Percentiles rank a stretch among this genome's conserved stretches.
These are phyloP conservation scores for Monochamus alternatus DNA, from an alignment of 2,888 invertebrate genomes.

Conservation along the genomic window DNA sequence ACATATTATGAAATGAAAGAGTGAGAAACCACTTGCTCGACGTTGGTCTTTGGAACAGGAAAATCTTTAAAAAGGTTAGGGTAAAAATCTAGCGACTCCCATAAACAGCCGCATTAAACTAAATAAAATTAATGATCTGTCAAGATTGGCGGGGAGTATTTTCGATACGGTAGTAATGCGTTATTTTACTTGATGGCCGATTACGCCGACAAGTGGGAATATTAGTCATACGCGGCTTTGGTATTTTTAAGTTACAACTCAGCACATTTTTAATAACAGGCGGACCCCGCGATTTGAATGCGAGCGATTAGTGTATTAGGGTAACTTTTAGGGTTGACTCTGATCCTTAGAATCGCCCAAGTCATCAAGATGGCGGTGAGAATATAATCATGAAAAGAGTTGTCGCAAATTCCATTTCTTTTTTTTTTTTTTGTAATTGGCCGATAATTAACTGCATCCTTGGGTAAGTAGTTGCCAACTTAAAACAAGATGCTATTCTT, in stretches of 20 bases:
- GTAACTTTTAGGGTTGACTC: slow-evolving; percentile 5
- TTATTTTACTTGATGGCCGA: too few species aligned
- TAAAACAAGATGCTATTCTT: neutral
- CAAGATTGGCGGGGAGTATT: too few species aligned
- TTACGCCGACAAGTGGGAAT: neutral
- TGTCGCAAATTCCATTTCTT: neutral
- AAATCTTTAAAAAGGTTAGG: too few species aligned
- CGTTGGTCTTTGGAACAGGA: too few species aligned
- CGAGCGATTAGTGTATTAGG: slow-evolving; percentile 1
- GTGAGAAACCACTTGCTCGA: too few species aligned
- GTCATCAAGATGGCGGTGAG: neutral
- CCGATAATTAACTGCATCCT: too few species aligned
- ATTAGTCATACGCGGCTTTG: neutral
- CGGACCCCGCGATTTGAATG: neutral
- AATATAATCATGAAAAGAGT: neutral
- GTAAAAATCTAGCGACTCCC: too few species aligned
- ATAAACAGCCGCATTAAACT: too few species aligned
- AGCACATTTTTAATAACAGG: slow-evolving; percentile 6
- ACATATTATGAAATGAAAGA: too few species aligned
- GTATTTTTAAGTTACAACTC: slow-evolving; percentile 7
- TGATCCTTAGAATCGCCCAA: neutral
- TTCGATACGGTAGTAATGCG: too few species aligned
- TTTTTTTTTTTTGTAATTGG: too few species aligned
- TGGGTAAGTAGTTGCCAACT: neutral
- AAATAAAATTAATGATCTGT: too few species aligned